These are phyloP conservation scores for Eutrigla gurnardus DNA, from an alignment of 2,797 vertebrate species.

Conservation along the genomic window DNA sequence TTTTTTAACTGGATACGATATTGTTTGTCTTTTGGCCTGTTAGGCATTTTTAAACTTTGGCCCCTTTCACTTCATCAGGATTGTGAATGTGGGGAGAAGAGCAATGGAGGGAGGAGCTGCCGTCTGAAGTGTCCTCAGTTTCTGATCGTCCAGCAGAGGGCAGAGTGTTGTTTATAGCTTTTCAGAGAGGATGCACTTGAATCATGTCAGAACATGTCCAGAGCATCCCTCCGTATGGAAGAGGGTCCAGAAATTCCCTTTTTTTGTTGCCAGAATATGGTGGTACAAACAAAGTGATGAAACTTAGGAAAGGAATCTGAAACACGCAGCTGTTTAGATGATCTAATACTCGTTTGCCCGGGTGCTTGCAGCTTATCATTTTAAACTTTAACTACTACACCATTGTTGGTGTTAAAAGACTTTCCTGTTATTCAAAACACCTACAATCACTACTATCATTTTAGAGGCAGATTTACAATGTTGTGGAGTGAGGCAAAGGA, in stretches of 20 bases:
- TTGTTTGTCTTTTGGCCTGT: slow-evolving; percentile 20
- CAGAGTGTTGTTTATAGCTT: slow-evolving; percentile 45
- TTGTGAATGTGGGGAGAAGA: background rate
- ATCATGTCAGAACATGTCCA: slow-evolving; percentile 86
- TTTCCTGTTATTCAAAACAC: no score
- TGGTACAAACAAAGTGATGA: slow-evolving; percentile 32
- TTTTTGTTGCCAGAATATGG: slow-evolving; percentile 8
- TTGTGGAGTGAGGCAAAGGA: no score
- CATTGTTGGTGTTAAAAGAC: no score
- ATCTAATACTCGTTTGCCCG: background rate
- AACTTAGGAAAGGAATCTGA: slow-evolving; percentile 38
- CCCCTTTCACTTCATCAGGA: slow-evolving; percentile 8
- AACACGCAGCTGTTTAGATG: slow-evolving; percentile 27
- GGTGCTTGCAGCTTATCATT: background rate
- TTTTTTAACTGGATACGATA: no score
- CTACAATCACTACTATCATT: no score
- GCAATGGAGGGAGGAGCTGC: slow-evolving; percentile 1
- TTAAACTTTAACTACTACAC: no score
- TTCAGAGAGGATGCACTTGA: slow-evolving; percentile 32
- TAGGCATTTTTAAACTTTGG: slow-evolving; percentile 1
- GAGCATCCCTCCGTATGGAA: slow-evolving; percentile 36
- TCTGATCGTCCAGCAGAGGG: slow-evolving; percentile 81
- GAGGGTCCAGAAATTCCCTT: slow-evolving; percentile 27
- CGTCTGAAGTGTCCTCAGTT: background rate
- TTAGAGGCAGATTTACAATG: no score